Conservation (phyloP, 2,888 invertebrate species). For the Hoplodrina blanda region DNA sequence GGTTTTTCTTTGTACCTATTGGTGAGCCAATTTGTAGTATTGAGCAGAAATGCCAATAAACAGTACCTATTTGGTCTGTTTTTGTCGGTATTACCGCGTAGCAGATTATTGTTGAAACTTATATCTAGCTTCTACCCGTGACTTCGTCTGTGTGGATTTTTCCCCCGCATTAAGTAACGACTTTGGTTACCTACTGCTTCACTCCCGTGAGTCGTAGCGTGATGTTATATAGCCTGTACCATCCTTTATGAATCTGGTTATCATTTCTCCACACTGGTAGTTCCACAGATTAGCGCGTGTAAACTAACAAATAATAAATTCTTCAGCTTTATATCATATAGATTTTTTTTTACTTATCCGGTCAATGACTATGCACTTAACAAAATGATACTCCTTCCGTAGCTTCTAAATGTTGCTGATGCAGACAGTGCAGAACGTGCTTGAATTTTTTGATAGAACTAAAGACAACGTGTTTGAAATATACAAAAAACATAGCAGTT, state of each 20-base stretch:
- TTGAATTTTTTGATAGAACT: constrained; percentile 5
- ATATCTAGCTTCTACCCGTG: too few species aligned
- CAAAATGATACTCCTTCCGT: background rate
- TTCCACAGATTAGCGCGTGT: too few species aligned
- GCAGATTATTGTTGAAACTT: background rate
- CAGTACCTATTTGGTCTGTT: background rate
- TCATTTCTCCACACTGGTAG: too few species aligned
- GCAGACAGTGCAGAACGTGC: constrained; percentile 4
- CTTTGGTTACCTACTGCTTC: too few species aligned
- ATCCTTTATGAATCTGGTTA: too few species aligned
- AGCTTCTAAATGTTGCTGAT: background rate
- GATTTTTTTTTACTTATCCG: background rate
- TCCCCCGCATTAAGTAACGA: too few species aligned
- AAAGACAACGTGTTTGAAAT: constrained; percentile 9
- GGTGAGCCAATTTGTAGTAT: background rate
- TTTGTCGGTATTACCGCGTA: too few species aligned
- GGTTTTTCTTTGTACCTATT: background rate
- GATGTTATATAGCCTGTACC: too few species aligned
- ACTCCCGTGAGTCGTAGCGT: too few species aligned
- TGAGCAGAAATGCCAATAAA: background rate
- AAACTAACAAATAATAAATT: too few species aligned
- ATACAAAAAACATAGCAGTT: background rate
- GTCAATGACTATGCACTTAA: background rate
- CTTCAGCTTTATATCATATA: too few species aligned
- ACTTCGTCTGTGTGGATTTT: too few species aligned